Evolutionary conservation across 2,797 vertebrate genomes (phyloP), one percentile per base, ranked within the genome.

Genomic region (Alosa sapidissima): DNA sequence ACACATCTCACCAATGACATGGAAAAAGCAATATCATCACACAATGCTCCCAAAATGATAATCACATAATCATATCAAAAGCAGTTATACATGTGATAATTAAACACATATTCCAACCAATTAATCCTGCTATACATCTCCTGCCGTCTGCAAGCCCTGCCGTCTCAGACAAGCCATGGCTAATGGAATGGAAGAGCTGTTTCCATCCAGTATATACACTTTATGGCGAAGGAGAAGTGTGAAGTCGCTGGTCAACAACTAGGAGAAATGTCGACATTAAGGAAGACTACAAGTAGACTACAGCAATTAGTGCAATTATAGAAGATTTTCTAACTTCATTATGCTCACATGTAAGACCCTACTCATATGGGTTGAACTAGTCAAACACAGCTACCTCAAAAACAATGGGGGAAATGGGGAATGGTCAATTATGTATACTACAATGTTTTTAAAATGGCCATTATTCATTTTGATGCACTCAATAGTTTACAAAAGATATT

Each of bases 101-200:
- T 94, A 96, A 94, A 95, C 93, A 92, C 92, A 89, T 92, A 92
- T 91, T 93, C 92, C 90, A 93, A 91, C 88, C 93, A 95, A 94
- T 95, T 95, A 93, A 93, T 92, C 87, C 87, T 91, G 91, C 89
- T 90, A 87, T 87, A 86, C 89, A 86, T 88, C 85, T 45, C 41
- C 68, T 47, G 81, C 45, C 84, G 84, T 88, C 82, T 36, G 82
- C 13, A 81, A 11, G 19, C 14, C 36, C 72, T 78, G 72, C 72
- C 41, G 19, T 47, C 72, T 47, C 72, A 41, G 41, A 19, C 72
- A 78, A 78, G 16, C 72, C 41, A 21, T 45, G 72, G 72, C 72
- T 78, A 78, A 78, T 78, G 41, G 36, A 47, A 78, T 5, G 19
- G 41, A 14, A 82, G 45, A 87, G 85, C 81, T 82, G 72, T 78